Conservation (phyloP, 2,888 invertebrate species). For the Sclerodermus sp. region DNA sequence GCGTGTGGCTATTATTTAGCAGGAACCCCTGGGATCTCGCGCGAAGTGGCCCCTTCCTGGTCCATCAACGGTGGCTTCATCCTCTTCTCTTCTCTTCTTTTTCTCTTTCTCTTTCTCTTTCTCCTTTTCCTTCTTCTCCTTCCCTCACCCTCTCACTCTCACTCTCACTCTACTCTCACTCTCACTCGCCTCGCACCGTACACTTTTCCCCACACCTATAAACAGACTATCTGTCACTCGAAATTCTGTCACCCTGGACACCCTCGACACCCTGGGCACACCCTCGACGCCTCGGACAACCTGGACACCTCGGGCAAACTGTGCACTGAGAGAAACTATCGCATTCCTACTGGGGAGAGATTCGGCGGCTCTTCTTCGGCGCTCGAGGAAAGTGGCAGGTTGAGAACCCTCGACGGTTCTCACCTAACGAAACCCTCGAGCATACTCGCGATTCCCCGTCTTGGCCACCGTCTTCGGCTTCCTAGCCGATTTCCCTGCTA, state of each 20-base stretch:
- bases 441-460: constrained; percentile 13
- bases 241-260: background rate
- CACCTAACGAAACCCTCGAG: constrained; percentile 33
- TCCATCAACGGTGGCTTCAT: constrained; percentile 12
- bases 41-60: constrained; percentile 10
- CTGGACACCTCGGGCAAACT: too few relatives aligned
- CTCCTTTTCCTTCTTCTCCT: background rate
- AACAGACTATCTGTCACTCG: background rate
- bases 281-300: too few relatives aligned
- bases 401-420: constrained; percentile 19
- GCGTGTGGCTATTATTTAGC: too few relatives aligned
- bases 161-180: background rate
- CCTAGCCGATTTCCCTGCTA: constrained; percentile 2
- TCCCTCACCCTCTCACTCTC: background rate
- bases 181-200: background rate
- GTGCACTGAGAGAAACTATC: too few relatives aligned
- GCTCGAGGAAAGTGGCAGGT: too few relatives aligned
- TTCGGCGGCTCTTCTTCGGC: too few relatives aligned
- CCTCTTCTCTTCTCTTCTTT: constrained; percentile 6
- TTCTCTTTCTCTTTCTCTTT: constrained; percentile 2
- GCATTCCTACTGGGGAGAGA: too few relatives aligned
- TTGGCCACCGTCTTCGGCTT: constrained; percentile 4
- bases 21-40: constrained; percentile 2
- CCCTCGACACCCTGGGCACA: too few relatives aligned
- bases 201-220: background rate